Evolutionary conservation across 2,888 invertebrate species (phyloP).

Genomic region (Deroplatys truncata): DNA sequence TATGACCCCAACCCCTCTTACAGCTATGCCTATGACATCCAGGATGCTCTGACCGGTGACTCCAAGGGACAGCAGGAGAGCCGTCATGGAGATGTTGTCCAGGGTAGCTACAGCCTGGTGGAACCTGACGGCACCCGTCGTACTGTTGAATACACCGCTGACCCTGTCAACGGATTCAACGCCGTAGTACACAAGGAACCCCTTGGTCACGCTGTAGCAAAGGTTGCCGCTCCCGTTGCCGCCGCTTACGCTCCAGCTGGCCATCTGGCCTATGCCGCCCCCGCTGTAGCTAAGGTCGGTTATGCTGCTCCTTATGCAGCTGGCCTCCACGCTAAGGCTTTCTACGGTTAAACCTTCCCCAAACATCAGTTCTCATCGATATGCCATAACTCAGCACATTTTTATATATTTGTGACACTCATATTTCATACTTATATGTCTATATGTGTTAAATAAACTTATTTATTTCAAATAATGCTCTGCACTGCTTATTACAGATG

Average conservation of each 20-base stretch:
- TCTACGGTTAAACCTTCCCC: background rate
- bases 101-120: constrained; percentile 27
- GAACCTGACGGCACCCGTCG: constrained; percentile 27
- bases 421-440: background rate
- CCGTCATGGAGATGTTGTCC: constrained; percentile 28
- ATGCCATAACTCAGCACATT: background rate
- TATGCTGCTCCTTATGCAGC: constrained; percentile 13
- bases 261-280: constrained; percentile 29
- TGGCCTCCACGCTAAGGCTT: background rate
- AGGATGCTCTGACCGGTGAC: constrained; percentile 25
- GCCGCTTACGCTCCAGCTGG: constrained; percentile 28
- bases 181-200: constrained; percentile 31
- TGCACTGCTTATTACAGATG: background rate
- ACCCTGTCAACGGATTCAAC: constrained; percentile 28
- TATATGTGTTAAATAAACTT: background rate
- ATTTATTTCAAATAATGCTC: background rate
- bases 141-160: constrained; percentile 39
- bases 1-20: constrained; percentile 24
- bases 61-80: constrained; percentile 21
- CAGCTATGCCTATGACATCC: constrained; percentile 24
- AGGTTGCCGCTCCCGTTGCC: constrained; percentile 32
- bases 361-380: background rate
- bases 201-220: constrained; percentile 39
- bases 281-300: constrained; percentile 33
- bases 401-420: background rate